Evolutionary conservation across 2,797 vertebrate species (phyloP), one percentile per base, ranked within the genome.

Genomic region (Emys orbicularis): DNA sequence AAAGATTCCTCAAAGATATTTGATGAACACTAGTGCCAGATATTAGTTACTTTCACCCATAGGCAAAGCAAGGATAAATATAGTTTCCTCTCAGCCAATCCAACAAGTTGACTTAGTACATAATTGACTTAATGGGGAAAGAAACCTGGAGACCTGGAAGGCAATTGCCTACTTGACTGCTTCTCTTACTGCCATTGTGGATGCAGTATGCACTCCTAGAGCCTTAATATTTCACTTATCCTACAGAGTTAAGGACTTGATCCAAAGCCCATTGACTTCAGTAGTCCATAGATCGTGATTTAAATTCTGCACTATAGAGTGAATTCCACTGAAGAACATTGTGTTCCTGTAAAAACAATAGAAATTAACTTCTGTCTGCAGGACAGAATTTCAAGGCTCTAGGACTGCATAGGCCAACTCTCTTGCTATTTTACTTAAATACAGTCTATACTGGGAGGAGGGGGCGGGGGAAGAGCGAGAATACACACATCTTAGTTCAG

Each of bases 1-100:
- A 92, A n/a, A 76, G 49, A 34, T 90, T 97, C 79, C 11, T 84
- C 83, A 88, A 88, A 57, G 54, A 19, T 81, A 52, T 53, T 27
- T 87, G 84, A 18, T 86, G 50, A 88, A 79, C 53, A 88, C 37
- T 68, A 56, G 41, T 49, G 11, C 31, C 41, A 91, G 88, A 29
- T 85, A 79, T 80, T 72, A 85, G 23, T 87, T 90, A 84, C 41
- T 74, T 94, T n/a, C 23, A 76, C 11, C 34, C 44, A 13, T 0
- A 49, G n/a, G n/a, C 4, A 49, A 91, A 90, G 84, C 4, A 84
- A 57, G 53, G 83, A 88, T 61, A 89, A 87, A 56, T 44, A 72
- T 47, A 90, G 10, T 83, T 89, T 86, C 52, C 90, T 94, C 57
- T 23, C 84, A 95, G 18, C 4, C 52, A 8, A 37, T 93, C 81